These are phyloP conservation scores for Danio rerio DNA, from an alignment of 2,113 vertebrate genomes.

Conservation along the genomic window DNA sequence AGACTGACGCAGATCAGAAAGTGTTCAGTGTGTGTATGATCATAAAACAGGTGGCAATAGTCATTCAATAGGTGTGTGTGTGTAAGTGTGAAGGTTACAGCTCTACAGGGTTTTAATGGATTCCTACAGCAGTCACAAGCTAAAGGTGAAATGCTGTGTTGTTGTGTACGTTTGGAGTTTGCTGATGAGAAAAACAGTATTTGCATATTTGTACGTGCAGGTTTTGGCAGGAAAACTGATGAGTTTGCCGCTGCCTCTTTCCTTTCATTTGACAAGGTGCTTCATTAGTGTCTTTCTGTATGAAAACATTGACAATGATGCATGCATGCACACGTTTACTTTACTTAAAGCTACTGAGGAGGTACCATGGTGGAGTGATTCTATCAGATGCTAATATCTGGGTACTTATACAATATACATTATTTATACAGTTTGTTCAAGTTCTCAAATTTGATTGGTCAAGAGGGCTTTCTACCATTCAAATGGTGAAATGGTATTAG, in stretches of 20 bases:
- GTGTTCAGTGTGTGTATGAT: conserved; percentile 54
- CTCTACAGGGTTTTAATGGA: conserved; percentile 36
- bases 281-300: conserved; percentile 10
- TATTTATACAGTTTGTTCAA: too few relatives aligned
- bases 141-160: conserved; percentile 45
- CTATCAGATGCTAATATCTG: not conserved
- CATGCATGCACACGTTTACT: not conserved
- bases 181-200: conserved; percentile 56
- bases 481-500: too few relatives aligned
- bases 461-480: too few relatives aligned
- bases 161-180: conserved; percentile 25
- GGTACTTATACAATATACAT: not conserved
- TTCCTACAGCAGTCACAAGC: conserved; percentile 50
- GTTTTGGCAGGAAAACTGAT: conserved; percentile 25
- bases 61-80: not conserved
- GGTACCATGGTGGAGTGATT: not conserved
- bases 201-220: conserved; percentile 27
- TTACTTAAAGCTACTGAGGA: not conserved
- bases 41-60: conserved; percentile 3
- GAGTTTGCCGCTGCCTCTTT: conserved; percentile 12
- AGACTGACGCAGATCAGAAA: conserved; percentile 26
- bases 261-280: conserved; percentile 9
- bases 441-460: too few relatives aligned
- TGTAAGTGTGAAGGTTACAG: conserved; percentile 43
- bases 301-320: conserved; percentile 1